Evolutionary conservation across 2,797 vertebrate genomes (phyloP), one percentile per base, ranked within the genome.

Genomic region (Tauraco hartlaubi): DNA sequence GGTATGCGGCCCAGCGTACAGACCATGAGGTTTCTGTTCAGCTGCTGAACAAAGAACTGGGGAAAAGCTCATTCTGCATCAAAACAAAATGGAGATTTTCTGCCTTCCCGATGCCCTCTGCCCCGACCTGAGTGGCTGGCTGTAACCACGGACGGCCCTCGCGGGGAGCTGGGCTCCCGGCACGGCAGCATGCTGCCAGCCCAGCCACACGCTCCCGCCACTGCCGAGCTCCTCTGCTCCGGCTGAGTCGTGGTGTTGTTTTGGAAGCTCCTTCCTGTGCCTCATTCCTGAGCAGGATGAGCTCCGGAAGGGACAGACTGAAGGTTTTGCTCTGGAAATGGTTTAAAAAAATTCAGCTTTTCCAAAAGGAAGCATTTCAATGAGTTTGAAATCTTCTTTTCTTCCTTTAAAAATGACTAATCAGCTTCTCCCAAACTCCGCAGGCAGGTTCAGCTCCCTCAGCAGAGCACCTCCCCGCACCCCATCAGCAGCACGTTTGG

Each of bases 251-350:
- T 11, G 15, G 35, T 0, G 5, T 94, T 96, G 95, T 96, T 97
- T 96, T 95, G 89, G 90, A 97, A 96, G 81, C 88, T 90, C 81
- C 88, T 97, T 96, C 96, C 96, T 96, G 95, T 94, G 93, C 94
- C 78, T 96, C 95, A 94, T 96, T 95, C 96, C 96, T 92, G 55
- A 90, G 78, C 4, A 3, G 68, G 78, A 92, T 2, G 29, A 77
- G 56, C 82, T 94, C 94, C 82, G 39, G 93, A 77, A 94, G 64
- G 39, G 75, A 63, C 52, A 64, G 73, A 11, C 61, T 76, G 37
- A 83, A 87, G 33, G 44, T 6, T 94, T 71, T 74, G 44, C 41
- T 28, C 79, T 83, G 73, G 74, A 79, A 92, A 59, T 6, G 3
- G 0, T 55, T 92, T 44, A 1, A 0, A 69, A 89, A 73, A 58